Percentiles rank a stretch among this genome's conserved stretches.
Conservation (phyloP, 2,888 invertebrate genomes). For the Geophilus truncorum region DNA sequence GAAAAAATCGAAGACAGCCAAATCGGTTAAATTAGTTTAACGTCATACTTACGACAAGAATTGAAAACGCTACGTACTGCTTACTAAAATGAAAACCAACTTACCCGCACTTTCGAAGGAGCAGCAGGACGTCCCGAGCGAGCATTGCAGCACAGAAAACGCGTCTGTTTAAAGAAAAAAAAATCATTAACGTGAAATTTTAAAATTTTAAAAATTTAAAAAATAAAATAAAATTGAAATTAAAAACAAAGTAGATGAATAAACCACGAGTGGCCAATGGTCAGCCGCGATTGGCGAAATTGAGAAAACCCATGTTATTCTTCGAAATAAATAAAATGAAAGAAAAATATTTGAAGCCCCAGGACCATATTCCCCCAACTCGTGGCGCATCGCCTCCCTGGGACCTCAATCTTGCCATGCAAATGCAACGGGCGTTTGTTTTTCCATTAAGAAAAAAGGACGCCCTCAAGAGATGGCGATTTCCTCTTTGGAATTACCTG, state of each 20-base stretch:
- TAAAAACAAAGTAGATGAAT: neutral
- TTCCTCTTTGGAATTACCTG: conserved; percentile 2
- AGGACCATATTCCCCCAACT: neutral
- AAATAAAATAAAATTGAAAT: neutral
- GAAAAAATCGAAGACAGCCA: no score
- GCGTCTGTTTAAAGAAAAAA: neutral
- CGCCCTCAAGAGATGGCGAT: conserved; percentile 20
- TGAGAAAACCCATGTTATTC: neutral
- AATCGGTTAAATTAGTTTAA: no score
- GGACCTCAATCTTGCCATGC: neutral
- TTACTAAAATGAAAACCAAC: no score
- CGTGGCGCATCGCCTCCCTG: neutral
- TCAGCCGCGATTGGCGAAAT: neutral
- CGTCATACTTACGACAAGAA: no score
- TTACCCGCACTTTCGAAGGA: neutral
- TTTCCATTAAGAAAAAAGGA: neutral
- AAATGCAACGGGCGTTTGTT: conserved; percentile 15
- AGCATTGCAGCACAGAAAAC: neutral
- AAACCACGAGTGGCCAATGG: neutral
- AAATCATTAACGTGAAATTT: no score
- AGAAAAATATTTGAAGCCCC: conserved; percentile 27
- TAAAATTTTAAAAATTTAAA: neutral
- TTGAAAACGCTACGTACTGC: no score
- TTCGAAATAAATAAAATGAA: conserved; percentile 30
- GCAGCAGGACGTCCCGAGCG: neutral